phyloP scores from a whole-genome alignment of 2,888 invertebrate species.

The Tortricodes alternella region DNA sequence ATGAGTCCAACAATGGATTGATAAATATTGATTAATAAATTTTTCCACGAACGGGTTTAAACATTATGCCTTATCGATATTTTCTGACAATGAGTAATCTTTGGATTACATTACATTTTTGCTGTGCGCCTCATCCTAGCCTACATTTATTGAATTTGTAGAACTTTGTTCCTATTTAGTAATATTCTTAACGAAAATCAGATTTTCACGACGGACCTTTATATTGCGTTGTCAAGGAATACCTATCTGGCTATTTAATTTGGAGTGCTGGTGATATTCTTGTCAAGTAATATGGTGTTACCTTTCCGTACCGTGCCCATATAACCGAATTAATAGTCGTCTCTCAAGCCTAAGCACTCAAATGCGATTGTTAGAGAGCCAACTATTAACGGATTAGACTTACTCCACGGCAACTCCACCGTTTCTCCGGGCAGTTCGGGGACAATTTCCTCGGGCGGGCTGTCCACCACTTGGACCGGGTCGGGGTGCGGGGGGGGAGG shows the following conservation, averaged over 20 bases:
- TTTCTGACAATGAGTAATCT: not conserved
- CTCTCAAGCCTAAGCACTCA: not conserved
- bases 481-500: conserved; percentile 44
- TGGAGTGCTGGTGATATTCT: not conserved
- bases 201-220: too few species aligned
- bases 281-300: conserved; percentile 52
- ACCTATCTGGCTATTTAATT: too few species aligned
- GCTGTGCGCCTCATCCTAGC: not conserved
- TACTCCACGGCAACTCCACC: conserved; percentile 78
- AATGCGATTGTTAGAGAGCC: not conserved
- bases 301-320: conserved; percentile 43
- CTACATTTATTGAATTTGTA: not conserved
- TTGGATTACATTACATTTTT: not conserved
- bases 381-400: conserved; percentile 46
- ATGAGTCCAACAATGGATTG: not conserved
- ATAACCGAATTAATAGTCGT: conserved; percentile 1
- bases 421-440: conserved; percentile 75
- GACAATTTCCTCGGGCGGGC: conserved; percentile 51
- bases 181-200: too few species aligned
- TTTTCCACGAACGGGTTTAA: not conserved
- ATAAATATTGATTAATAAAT: conserved; percentile 10
- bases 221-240: too few species aligned
- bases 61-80: conserved; percentile 5
- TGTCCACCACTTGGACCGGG: conserved; percentile 56
- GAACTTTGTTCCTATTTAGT: not conserved